Base-by-base conservation (phyloP, 2,797 vertebrate genomes). In the Crypturellus tataupa region DNA sequence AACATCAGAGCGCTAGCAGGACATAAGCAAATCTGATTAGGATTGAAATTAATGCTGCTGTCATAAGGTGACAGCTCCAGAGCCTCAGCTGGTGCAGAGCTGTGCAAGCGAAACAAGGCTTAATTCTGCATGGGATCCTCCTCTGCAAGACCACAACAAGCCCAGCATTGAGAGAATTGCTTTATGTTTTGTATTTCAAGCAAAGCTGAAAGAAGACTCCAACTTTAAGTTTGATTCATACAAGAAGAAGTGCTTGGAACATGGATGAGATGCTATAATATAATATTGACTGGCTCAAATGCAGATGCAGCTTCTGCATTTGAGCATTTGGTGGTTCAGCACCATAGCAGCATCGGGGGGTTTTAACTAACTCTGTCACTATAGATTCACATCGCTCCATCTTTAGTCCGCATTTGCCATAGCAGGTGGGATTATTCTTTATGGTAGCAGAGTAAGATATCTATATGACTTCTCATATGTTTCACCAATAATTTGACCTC, bases 271-370 rank as follows among this genome's bases (percentile, higher is more conserved):
- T 10, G 24, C 13, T 40, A 14, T 14, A 51, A 11, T 25, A 15
- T n/a, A n/a, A n/a, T n/a, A n/a, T 10, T 12, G 21, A 18, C 3
- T 55, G 40, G 17, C 47, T 65, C 39, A 75, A 35, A 91, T 13
- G 14, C 39, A n/a, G 46, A 12, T 9, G 10, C 37, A 39, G 37
- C 37, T 39, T 39, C 37, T 39, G 37, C n/a, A n/a, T n/a, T n/a
- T n/a, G n/a, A n/a, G n/a, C n/a, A n/a, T n/a, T n/a, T n/a, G n/a
- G n/a, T n/a, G n/a, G n/a, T 70, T 33, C n/a, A 55, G 46, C 9
- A 49, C 2, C 10, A 13, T 10, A 2, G 24, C 0, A 6, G 6
- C 20, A n/a, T 1, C 1, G 0, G 4, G 12, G 18, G 82, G 1
- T 29, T 67, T 63, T 46, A 63, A 59, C 10, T 7, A 59, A 16